A percentile compares a stretch with the other conserved stretches of the same genome.
Evolutionary conservation across 2,888 invertebrate species (phyloP).

Genomic region (Yponomeuta evonymella): DNA sequence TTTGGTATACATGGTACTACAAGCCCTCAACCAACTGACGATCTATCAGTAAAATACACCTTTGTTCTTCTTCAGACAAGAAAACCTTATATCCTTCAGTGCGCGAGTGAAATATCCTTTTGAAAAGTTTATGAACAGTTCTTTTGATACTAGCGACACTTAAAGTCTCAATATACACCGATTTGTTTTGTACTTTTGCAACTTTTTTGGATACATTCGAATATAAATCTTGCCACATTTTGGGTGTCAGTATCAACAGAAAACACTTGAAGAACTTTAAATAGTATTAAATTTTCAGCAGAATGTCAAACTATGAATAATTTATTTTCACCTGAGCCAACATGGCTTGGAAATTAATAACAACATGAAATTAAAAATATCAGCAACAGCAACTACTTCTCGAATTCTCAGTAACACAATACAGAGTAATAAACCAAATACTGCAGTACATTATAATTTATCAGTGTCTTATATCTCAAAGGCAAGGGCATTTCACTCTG

Average conservation of each 20-base stretch:
- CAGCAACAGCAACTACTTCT: neutral
- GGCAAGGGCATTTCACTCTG: conserved; percentile 31
- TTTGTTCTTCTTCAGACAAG: conserved; percentile 82
- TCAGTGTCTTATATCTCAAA: conserved; percentile 5
- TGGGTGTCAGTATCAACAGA: conserved; percentile 28
- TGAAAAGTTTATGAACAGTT: conserved; percentile 56
- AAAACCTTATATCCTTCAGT: conserved; percentile 78
- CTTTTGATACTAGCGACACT: conserved; percentile 54
- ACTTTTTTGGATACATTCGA: conserved; percentile 42
- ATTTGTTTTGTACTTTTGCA: conserved; percentile 39
- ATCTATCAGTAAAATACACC: conserved; percentile 61
- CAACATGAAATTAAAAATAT: neutral
- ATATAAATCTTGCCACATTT: conserved; percentile 50
- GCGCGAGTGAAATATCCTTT: conserved; percentile 54
- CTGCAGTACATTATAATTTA: neutral
- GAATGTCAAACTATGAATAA: neutral
- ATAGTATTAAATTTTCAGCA: too few species aligned
- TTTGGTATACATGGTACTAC: neutral
- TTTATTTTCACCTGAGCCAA: neutral
- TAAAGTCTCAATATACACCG: conserved; percentile 51
- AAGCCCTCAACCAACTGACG: conserved; percentile 49
- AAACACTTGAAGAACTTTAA: too few species aligned
- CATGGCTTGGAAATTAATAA: neutral
- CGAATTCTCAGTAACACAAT: neutral
- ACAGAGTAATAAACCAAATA: conserved; percentile 5